Percentiles rank a stretch among this genome's conserved stretches.
These are phyloP conservation scores for Holacanthus passer DNA, from an alignment of 2,113 vertebrate species.

Conservation along the genomic window DNA sequence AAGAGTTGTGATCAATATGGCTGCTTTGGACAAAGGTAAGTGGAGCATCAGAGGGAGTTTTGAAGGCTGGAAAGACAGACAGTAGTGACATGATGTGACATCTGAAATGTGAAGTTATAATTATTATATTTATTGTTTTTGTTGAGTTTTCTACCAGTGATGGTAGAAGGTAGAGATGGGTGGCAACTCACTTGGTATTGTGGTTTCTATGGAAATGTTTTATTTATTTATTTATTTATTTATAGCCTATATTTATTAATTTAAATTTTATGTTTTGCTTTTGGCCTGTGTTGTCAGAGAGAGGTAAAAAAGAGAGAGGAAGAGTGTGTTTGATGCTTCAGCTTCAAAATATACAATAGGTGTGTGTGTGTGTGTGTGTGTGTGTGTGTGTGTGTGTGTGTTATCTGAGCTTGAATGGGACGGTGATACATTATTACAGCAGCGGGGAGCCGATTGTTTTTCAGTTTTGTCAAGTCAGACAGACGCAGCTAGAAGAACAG, in stretches of 20 bases:
- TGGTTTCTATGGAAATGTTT: neutral
- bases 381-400: neutral
- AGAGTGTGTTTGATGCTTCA: neutral
- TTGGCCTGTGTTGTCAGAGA: neutral
- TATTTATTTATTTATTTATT: neutral
- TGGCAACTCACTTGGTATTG: neutral
- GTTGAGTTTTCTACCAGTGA: neutral
- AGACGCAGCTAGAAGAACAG: slow-evolving; percentile 24
- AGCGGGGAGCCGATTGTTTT: slow-evolving; percentile 7
- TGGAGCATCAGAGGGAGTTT: neutral
- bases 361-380: neutral
- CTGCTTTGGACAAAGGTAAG: slow-evolving; percentile 68
- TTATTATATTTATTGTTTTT: neutral
- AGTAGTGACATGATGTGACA: neutral
- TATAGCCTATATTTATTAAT: too few relatives aligned
- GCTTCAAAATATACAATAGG: too few relatives aligned
- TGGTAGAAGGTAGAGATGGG: neutral
- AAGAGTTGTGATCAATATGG: slow-evolving; percentile 59
- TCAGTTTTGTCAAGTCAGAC: slow-evolving; percentile 55
- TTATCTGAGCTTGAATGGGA: slow-evolving; percentile 48
- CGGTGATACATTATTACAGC: slow-evolving; percentile 35
- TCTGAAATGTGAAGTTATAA: neutral
- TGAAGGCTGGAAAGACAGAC: neutral
- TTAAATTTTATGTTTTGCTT: neutral
- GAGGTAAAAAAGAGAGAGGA: neutral